phyloP scores from a whole-genome alignment of 1,140 invertebrate genomes.

The Choristoneura fumiferana region DNA sequence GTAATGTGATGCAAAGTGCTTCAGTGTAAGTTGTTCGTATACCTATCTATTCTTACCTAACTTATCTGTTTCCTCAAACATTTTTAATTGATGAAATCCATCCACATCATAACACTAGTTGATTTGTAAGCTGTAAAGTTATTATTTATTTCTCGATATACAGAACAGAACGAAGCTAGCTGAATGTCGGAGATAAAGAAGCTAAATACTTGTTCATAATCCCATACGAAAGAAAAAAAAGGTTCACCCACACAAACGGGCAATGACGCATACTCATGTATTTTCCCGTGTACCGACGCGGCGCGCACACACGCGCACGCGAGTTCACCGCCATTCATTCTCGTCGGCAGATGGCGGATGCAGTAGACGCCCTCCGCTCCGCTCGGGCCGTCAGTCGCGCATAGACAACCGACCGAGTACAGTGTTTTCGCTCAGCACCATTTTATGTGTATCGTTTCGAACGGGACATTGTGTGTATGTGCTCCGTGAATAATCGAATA shows the following conservation, averaged over 20 bases:
- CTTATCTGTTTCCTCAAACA: slow-evolving; percentile 2
- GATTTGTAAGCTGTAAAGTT: slow-evolving; percentile 14
- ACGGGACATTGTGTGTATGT: slow-evolving; percentile 76
- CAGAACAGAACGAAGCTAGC: slow-evolving; percentile 16
- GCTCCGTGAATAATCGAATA: slow-evolving; percentile 69
- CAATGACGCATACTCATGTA: slow-evolving; percentile 40
- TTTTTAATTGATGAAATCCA: background rate
- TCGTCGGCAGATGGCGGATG: slow-evolving; percentile 76
- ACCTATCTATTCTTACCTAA: slow-evolving; percentile 3
- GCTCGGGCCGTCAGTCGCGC: slow-evolving; percentile 62
- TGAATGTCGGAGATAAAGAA: slow-evolving; percentile 43
- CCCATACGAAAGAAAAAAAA: slow-evolving; percentile 65
- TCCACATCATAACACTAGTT: background rate
- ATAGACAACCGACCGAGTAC: slow-evolving; percentile 70
- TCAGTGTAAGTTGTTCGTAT: slow-evolving; percentile 3
- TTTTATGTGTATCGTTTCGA: slow-evolving; percentile 73
- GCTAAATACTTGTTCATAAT: slow-evolving; percentile 52
- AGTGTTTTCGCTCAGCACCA: slow-evolving; percentile 69
- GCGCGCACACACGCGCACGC: slow-evolving; percentile 44
- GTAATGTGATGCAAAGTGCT: slow-evolving; percentile 12
- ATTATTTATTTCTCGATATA: slow-evolving; percentile 10
- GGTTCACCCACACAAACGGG: slow-evolving; percentile 42
- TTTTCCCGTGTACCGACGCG: slow-evolving; percentile 35
- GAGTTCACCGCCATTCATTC: slow-evolving; percentile 72
- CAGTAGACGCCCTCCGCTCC: slow-evolving; percentile 56